Conservation (phyloP, 2,113 vertebrate species). For the Xiphophorus couchianus region DNA sequence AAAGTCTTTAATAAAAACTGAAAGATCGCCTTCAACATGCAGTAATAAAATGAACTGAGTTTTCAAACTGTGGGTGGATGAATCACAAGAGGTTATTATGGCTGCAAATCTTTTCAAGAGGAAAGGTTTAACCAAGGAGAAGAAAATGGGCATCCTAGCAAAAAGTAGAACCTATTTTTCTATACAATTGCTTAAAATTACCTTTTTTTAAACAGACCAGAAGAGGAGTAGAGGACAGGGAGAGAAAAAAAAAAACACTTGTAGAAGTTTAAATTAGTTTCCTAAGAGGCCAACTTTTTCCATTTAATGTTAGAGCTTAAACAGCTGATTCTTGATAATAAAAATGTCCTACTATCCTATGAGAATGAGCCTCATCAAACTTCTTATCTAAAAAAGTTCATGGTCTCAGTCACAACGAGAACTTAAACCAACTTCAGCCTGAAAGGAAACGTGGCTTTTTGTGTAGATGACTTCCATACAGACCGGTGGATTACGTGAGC, state of each 20-base stretch:
- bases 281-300: neutral
- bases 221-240: no score
- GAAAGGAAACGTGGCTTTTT: constrained; percentile 7
- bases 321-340: neutral
- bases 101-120: no score
- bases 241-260: no score
- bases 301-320: neutral
- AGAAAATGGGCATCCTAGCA: no score
- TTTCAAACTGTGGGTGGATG: no score
- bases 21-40: no score
- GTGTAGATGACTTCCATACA: neutral
- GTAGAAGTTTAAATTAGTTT: constrained; percentile 1
- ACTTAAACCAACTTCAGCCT: neutral
- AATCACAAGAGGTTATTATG: no score
- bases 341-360: neutral
- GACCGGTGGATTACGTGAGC: neutral
- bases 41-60: no score
- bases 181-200: neutral
- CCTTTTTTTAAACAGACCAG: no score
- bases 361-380: neutral
- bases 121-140: no score
- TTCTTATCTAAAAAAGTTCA: constrained; percentile 23
- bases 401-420: neutral
- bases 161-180: neutral
- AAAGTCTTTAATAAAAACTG: no score